Conservation (phyloP, 2,888 invertebrate genomes). For the Leptothorax acervorum region DNA sequence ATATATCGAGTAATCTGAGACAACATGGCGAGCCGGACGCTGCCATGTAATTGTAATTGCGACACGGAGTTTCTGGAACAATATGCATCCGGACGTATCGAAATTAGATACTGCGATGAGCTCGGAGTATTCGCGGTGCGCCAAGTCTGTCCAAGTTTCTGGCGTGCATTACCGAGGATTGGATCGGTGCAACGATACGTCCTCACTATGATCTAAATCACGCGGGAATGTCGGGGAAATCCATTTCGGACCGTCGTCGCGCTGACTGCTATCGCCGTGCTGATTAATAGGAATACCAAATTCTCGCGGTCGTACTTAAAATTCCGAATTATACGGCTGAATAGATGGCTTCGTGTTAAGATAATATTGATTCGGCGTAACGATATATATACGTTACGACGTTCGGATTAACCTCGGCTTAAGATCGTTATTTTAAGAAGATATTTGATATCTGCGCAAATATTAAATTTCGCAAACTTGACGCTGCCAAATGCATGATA, state of each 20-base stretch:
- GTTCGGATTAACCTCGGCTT: not conserved
- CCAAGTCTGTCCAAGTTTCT: conserved; percentile 50
- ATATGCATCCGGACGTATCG: conserved; percentile 44
- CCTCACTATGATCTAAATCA: conserved; percentile 47
- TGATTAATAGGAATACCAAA: conserved; percentile 38
- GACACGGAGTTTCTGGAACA: conserved; percentile 45
- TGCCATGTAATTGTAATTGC: conserved; percentile 47
- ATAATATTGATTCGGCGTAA: conserved; percentile 3
- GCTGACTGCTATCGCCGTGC: conserved; percentile 22
- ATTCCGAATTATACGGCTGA: conserved; percentile 14
- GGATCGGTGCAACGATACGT: conserved; percentile 48
- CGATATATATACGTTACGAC: not conserved
- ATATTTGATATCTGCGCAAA: not conserved
- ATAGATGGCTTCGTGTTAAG: not conserved
- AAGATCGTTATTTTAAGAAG: not conserved
- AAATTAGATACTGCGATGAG: conserved; percentile 54
- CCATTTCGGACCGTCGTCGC: conserved; percentile 13
- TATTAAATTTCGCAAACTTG: conserved; percentile 8
- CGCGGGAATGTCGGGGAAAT: conserved; percentile 46
- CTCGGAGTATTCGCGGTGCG: conserved; percentile 41
- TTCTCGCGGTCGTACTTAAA: conserved; percentile 42
- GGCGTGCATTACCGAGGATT: conserved; percentile 42
- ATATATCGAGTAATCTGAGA: conserved; percentile 45
- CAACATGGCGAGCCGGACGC: conserved; percentile 15
- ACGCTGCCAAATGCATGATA: not conserved